Evolutionary conservation across 1,140 invertebrate species (phyloP).

Genomic region (Trissolcus basalis): DNA sequence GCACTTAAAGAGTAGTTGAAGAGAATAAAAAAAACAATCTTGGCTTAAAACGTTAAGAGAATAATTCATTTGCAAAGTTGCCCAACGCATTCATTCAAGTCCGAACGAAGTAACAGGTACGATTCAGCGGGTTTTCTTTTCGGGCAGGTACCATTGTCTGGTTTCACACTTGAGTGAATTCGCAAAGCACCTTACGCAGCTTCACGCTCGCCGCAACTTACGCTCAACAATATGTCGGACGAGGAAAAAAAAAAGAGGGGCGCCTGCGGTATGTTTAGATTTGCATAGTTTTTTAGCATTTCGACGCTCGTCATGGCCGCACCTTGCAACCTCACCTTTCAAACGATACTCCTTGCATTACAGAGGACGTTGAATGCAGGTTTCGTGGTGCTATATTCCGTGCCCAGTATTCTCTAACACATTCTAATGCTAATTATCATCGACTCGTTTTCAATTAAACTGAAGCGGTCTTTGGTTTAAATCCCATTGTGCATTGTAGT

Average conservation of each 20-base stretch:
- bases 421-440: constrained; percentile 57
- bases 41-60: constrained; percentile 37
- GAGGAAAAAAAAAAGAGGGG: constrained; percentile 54
- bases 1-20: too few species aligned
- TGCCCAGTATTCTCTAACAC: constrained; percentile 44
- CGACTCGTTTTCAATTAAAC: constrained; percentile 50
- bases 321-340: constrained; percentile 58
- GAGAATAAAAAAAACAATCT: constrained; percentile 17
- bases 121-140: constrained; percentile 56
- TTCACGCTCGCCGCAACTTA: constrained; percentile 53
- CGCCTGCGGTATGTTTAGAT: constrained; percentile 53
- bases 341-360: constrained; percentile 41
- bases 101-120: constrained; percentile 64
- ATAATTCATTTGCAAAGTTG: constrained; percentile 34
- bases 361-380: constrained; percentile 33
- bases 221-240: constrained; percentile 53
- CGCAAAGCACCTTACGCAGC: constrained; percentile 54
- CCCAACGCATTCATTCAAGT: neutral
- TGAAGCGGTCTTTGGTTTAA: constrained; percentile 38
- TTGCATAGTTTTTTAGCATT: constrained; percentile 66
- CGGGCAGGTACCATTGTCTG: constrained; percentile 67
- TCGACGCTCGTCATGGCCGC: constrained; percentile 60
- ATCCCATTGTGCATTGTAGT: constrained; percentile 38
- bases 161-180: constrained; percentile 52
- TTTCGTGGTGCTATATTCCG: constrained; percentile 25